Evolutionary conservation across 2,888 invertebrate species (phyloP), one percentile per base, ranked within the genome.

Genomic region (Scaptomyza tumidula): DNA sequence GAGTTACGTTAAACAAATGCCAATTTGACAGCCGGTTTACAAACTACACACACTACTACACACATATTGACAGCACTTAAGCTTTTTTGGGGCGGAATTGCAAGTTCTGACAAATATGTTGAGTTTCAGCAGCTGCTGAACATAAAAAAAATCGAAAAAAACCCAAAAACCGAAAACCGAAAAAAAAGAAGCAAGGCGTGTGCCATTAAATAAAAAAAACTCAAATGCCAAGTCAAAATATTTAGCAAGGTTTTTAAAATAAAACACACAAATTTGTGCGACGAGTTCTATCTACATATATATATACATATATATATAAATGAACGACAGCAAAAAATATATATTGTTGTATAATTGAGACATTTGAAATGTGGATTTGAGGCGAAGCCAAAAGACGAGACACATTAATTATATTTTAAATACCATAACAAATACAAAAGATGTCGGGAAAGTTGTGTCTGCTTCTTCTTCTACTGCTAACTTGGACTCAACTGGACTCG

Each of bases 31-130:
- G 70, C 68, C 46, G 68, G 35, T 37, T 14, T n/a, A 33, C 14
- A 55, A 31, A 55, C 19, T 45, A 45, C 44, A 48, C 16, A 46
- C n/a, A n/a, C n/a, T n/a, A n/a, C n/a, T n/a, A n/a, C n/a, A n/a
- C n/a, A 16, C 14, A 58, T 16, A 67, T 75, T 63, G 61, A 60
- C 48, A 56, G 46, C 62, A 50, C 62, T 72, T 66, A 4, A 41
- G 39, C 39, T 16, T 16, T 16, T 16, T 41, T 14, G 14, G 37
- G 14, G 7, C 14, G 39, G 37, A 75, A 67, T 55, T 66, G 78
- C 74, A 71, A 74, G 65, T 78, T 74, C 69, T 52, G 60, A 69
- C 65, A 80, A 80, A 73, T 78, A 54, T 44, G 52, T 65, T 61
- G 65, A 80, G 52, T 48, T 55, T 58, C 43, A 35, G 52, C 81